These are phyloP conservation scores for Ophiodon elongatus DNA, from an alignment of 2,113 vertebrate genomes.

Conservation along the genomic window DNA sequence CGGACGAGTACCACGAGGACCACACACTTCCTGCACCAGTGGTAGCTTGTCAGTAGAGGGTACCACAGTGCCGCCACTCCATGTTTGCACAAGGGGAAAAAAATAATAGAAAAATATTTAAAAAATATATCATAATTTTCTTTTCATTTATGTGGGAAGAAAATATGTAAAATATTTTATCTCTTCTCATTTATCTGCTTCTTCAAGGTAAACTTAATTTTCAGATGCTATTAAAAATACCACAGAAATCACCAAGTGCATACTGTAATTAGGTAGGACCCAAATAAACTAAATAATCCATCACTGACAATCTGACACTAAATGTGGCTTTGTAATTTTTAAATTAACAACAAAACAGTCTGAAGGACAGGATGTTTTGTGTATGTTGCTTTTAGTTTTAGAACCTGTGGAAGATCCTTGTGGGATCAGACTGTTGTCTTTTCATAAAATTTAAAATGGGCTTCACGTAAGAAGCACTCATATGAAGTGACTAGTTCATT, in stretches of 20 bases:
- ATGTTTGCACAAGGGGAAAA: not conserved
- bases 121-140: not conserved
- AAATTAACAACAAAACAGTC: not conserved
- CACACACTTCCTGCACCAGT: constrained; percentile 41
- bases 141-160: not conserved
- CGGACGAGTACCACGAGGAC: constrained; percentile 6
- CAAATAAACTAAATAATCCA: not conserved
- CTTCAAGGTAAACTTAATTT: not conserved
- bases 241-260: not conserved
- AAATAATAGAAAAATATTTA: not conserved
- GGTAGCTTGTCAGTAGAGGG: constrained; percentile 27
- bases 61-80: not conserved
- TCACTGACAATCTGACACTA: not conserved
- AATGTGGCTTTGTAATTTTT: not conserved
- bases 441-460: not conserved
- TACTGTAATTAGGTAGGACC: not conserved
- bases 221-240: not conserved
- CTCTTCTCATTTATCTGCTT: not conserved
- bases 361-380: not conserved
- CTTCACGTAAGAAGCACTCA: not conserved
- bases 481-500: not conserved
- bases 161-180: not conserved
- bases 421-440: not conserved
- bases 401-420: no score
- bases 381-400: not conserved